phyloP scores from a whole-genome alignment of 2,888 invertebrate genomes.

The Mythimna vitellina region DNA sequence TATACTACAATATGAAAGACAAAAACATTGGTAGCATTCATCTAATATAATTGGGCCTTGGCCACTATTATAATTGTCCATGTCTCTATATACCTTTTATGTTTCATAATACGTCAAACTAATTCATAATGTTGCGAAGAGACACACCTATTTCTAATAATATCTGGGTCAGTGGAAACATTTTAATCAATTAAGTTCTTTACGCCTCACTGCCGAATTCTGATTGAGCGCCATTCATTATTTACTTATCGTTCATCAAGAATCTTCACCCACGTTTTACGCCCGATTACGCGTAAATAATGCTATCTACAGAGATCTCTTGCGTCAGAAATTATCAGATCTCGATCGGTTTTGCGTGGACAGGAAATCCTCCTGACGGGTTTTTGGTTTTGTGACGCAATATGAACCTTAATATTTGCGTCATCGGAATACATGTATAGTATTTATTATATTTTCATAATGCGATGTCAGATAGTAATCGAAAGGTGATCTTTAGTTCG shows the following conservation, averaged over 20 bases:
- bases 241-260: neutral
- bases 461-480: constrained; percentile 2
- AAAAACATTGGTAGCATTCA: too few species aligned
- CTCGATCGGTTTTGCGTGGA: neutral
- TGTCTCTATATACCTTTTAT: too few species aligned
- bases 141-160: constrained; percentile 23
- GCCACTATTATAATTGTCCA: too few species aligned
- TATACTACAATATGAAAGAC: too few species aligned
- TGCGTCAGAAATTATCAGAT: constrained; percentile 36
- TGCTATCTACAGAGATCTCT: constrained; percentile 1
- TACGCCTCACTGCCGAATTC: constrained; percentile 4
- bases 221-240: constrained; percentile 17
- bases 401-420: constrained; percentile 21
- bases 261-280: neutral
- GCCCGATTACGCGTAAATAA: constrained; percentile 8
- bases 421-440: constrained; percentile 9
- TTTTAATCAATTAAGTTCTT: constrained; percentile 16
- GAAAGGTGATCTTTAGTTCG: constrained; percentile 1
- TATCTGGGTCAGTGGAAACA: constrained; percentile 36
- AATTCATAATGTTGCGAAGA: neutral
- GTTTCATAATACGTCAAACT: neutral
- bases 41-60: too few species aligned
- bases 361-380: constrained; percentile 28
- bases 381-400: constrained; percentile 23
- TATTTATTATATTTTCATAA: neutral